Base-by-base conservation (phyloP, 2,113 vertebrate species). In the Hypocryptadius cinnamomeus region DNA sequence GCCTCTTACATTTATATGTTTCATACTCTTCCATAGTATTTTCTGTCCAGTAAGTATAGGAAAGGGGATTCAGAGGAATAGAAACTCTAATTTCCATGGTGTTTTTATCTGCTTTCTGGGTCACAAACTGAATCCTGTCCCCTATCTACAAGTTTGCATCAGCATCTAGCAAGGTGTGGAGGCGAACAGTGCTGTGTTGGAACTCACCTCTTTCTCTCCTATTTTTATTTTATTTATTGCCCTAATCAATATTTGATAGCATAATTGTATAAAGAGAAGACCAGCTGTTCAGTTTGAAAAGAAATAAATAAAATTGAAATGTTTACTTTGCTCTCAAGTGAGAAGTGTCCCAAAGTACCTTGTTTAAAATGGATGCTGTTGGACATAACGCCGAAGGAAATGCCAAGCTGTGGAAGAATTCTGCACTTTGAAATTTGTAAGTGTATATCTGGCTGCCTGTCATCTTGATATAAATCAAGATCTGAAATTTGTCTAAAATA, bases 391-490 rank as follows among this genome's bases (percentile, higher is more conserved):
- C 72, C 80, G 30, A 89, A 84, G 76, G 81, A 76, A 92, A 77
- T 83, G 33, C 48, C 81, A 85, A 86, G 61, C 77, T 39, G 39
- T 13, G 20, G 64, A 66, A 80, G 19, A 70, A 72, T 61, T 92
- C 83, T 60, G 63, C 25, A 48, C 48, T 93, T 66, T 48, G 44
- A 79, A 84, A 59, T 88, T 42, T 73, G 50, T 15, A 33, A 83
- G 33, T 72, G 44, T 65, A 1, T 79, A 50, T 87, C n/a, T 92
- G 50, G 37, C 51, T 3, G 16, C 71, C 72, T 94, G 94, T 79
- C 54, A 87, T 91, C 48, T 96, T 42, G 57, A 93, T 89, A 61
- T 47, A 80, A 44, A 91, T 69, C 56, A 93, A 82, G 47, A 93
- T 61, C 57, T 89, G 79, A 56, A 28, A 40, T 51, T 80, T 74